Percentiles rank a stretch among this genome's conserved stretches.
These are phyloP conservation scores for Melolontha melolontha DNA, from an alignment of 2,888 invertebrate genomes.

Conservation along the genomic window DNA sequence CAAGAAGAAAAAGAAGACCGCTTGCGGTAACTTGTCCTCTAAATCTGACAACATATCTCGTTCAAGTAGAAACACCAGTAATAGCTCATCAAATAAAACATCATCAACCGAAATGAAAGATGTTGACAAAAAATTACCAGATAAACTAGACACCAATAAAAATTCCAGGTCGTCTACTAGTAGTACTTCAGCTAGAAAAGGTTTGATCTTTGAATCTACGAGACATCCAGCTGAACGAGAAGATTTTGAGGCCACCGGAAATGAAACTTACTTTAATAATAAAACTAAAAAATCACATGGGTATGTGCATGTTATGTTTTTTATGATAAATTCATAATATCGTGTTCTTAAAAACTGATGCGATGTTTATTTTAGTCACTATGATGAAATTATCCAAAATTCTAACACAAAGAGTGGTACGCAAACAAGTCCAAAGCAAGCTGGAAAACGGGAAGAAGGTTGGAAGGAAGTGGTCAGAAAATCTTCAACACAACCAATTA, in stretches of 20 bases:
- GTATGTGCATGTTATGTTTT: constrained; percentile 48
- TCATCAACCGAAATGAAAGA: constrained; percentile 42
- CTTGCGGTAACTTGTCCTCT: constrained; percentile 41
- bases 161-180: constrained; percentile 42
- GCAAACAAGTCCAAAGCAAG: constrained; percentile 77
- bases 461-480: constrained; percentile 97
- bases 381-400: constrained; percentile 37
- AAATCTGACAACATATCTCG: constrained; percentile 46
- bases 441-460: constrained; percentile 84
- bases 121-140: constrained; percentile 44
- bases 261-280: constrained; percentile 68
- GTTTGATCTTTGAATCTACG: constrained; percentile 78
- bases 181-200: constrained; percentile 61
- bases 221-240: constrained; percentile 76
- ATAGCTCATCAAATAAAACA: constrained; percentile 42
- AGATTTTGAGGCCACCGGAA: constrained; percentile 79
- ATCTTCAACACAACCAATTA: constrained; percentile 73
- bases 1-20: constrained; percentile 73
- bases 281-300: constrained; percentile 52
- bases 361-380: constrained; percentile 34
- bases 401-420: constrained; percentile 44
- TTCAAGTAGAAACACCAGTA: constrained; percentile 44
- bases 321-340: neutral
- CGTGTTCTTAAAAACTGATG: too few species aligned
- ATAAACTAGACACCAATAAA: constrained; percentile 46